phyloP scores from a whole-genome alignment of 2,797 vertebrate genomes.

The Chaetodon trifasciatus region DNA sequence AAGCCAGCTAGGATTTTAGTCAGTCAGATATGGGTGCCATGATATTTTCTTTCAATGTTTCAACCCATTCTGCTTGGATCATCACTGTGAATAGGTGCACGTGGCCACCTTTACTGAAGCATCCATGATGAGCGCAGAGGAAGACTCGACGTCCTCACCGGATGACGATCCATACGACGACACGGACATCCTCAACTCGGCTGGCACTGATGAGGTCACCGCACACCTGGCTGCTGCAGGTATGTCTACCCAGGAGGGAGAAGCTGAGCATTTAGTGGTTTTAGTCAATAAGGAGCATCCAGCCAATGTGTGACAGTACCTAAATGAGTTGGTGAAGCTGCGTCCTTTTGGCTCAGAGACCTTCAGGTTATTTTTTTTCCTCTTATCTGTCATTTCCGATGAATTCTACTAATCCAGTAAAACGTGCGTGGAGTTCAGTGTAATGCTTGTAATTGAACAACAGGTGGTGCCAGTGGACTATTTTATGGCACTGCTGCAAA shows the following conservation, averaged over 20 bases:
- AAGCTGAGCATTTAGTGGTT: background rate
- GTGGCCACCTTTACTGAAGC: slow-evolving; percentile 95
- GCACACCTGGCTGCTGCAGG: slow-evolving; percentile 98
- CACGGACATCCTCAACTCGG: slow-evolving; percentile 98
- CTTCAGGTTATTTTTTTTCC: background rate
- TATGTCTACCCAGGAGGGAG: slow-evolving; percentile 56
- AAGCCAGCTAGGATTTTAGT: background rate
- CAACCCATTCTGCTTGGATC: background rate
- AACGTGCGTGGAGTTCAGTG: slow-evolving; percentile 2
- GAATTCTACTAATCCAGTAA: background rate
- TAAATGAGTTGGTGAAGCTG: background rate
- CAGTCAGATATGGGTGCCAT: background rate
- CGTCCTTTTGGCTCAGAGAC: background rate
- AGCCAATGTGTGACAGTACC: background rate
- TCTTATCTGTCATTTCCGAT: background rate
- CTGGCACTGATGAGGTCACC: slow-evolving; percentile 95
- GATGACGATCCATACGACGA: slow-evolving; percentile 98
- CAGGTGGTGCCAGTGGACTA: slow-evolving; percentile 60
- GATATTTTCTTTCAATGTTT: background rate
- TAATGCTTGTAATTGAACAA: slow-evolving; percentile 49
- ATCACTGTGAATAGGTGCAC: slow-evolving; percentile 86
- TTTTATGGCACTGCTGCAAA: background rate
- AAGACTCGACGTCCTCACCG: slow-evolving; percentile 96
- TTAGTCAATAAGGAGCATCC: background rate
- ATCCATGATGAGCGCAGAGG: slow-evolving; percentile 95